A percentile compares a stretch with the other conserved stretches of the same genome.
Conservation (phyloP, 1,140 invertebrate genomes). For the Dendroctonus ponderosae region DNA sequence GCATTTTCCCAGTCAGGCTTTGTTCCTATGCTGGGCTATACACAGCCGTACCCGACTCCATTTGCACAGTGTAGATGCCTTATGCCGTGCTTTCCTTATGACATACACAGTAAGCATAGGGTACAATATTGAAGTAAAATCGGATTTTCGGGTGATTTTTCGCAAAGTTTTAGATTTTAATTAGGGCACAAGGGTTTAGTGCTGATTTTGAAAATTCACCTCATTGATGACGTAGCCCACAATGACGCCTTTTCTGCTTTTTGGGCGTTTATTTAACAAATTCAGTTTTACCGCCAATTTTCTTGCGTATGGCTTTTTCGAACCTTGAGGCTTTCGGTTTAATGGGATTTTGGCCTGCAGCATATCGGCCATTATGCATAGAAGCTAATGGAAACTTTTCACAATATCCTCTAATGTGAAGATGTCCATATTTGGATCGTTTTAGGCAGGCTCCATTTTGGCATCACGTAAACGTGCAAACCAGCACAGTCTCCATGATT, state of each 20-base stretch:
- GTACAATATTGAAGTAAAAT: slow-evolving; percentile 24
- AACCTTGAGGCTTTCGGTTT: too few relatives aligned
- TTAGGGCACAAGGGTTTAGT: background rate
- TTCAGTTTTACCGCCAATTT: slow-evolving; percentile 40
- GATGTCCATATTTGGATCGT: slow-evolving; percentile 21
- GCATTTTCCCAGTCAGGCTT: slow-evolving; percentile 36
- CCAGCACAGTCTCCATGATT: slow-evolving; percentile 10
- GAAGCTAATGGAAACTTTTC: too few relatives aligned
- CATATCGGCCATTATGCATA: too few relatives aligned
- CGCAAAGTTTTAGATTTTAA: slow-evolving; percentile 28
- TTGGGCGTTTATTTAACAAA: slow-evolving; percentile 33
- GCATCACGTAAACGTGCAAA: slow-evolving; percentile 13
- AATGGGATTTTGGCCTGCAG: too few relatives aligned
- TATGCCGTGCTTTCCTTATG: slow-evolving; percentile 43
- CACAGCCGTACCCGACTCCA: slow-evolving; percentile 49
- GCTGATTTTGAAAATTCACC: slow-evolving; percentile 33
- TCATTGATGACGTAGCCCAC: slow-evolving; percentile 46
- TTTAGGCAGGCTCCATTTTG: slow-evolving; percentile 26
- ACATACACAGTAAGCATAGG: slow-evolving; percentile 37
- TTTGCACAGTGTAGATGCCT: slow-evolving; percentile 45
- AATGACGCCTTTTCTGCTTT: slow-evolving; percentile 39
- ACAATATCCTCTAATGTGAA: background rate
- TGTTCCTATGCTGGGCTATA: slow-evolving; percentile 50
- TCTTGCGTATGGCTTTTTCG: background rate
- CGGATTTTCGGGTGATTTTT: slow-evolving; percentile 35